Base-by-base conservation (phyloP, 2,888 invertebrate species). In the Macrophya annulata region DNA sequence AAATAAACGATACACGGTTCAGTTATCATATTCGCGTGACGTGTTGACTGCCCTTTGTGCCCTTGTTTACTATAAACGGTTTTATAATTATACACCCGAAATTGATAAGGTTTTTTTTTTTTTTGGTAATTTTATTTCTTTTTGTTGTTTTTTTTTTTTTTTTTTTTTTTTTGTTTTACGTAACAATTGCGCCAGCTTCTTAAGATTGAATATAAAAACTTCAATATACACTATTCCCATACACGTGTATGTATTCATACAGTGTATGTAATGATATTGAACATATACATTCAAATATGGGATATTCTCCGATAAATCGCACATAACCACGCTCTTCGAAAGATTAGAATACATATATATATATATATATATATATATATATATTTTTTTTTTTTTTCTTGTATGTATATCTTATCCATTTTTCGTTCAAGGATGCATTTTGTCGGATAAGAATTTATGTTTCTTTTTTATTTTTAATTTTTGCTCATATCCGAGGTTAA, bases 51-150 rank as follows among this genome's bases (percentile, higher is more conserved):
- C 87, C 87, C 88, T 87, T 87, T 86, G 87, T 90, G 89, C 88
- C 88, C 90, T 90, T 91, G 90, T 92, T 92, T 92, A 91, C 91
- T 90, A 90, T 88, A 31, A 25, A 37, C 68, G 37, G 31, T 2
- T 68, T 25, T 31, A 31, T 31, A 31, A 12, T 31, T 10, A 68
- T 31, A 31, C 6, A 68, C 37, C 31, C 31, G 68, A 68, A 68
- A 31, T 15, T 31, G 68, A 31, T 68, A 25, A 65, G 68, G 21
- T 31, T 68, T 10, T 25, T 68, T 31, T 68, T 10, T 25, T 68
- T 68, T 25, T 68, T n/a, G n/a, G n/a, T n/a, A n/a, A n/a, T 31
- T 21, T 37, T 68, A 31, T 31, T 3, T 31, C 31, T 2, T 9
- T 31, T 68, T 4, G 31, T 10, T 68, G 2, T 25, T 31, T 68